Conservation (phyloP, 2,113 vertebrate species). For the Leucopternis melanops region DNA sequence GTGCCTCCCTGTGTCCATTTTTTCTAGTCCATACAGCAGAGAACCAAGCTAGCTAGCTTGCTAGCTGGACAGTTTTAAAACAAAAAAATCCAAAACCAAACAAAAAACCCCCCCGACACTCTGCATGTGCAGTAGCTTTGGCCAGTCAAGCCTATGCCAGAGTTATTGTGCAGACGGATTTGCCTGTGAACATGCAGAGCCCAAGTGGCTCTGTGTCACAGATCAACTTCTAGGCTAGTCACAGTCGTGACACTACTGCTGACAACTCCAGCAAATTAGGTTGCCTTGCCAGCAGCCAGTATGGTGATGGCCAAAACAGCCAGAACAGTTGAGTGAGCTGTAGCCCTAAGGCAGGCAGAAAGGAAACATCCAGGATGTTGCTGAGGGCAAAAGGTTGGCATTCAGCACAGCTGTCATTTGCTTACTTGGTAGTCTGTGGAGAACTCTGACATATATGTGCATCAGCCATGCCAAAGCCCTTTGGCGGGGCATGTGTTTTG, state of each 20-base stretch:
- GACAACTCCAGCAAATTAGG: neutral
- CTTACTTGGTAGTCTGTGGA: neutral
- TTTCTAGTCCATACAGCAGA: neutral
- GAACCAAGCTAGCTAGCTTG: neutral
- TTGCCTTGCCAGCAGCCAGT: neutral
- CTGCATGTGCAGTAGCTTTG: neutral
- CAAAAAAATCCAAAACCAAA: neutral
- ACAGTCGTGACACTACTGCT: neutral
- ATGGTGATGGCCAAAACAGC: neutral
- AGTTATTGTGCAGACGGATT: neutral
- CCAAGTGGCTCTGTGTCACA: neutral
- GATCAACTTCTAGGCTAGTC: neutral
- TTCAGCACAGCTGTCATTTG: neutral
- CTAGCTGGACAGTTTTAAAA: neutral
- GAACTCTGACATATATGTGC: neutral
- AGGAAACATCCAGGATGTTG: neutral
- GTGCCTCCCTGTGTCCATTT: neutral
- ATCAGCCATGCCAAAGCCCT: neutral
- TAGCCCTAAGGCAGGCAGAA: neutral
- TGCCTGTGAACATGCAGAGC: neutral
- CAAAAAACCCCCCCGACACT: neutral
- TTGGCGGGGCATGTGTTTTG: neutral
- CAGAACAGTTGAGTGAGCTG: neutral
- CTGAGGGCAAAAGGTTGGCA: neutral
- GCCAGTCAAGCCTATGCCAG: neutral